These are phyloP conservation scores for Tiaroga cobitis DNA, from an alignment of 2,797 vertebrate species.

Conservation along the genomic window DNA sequence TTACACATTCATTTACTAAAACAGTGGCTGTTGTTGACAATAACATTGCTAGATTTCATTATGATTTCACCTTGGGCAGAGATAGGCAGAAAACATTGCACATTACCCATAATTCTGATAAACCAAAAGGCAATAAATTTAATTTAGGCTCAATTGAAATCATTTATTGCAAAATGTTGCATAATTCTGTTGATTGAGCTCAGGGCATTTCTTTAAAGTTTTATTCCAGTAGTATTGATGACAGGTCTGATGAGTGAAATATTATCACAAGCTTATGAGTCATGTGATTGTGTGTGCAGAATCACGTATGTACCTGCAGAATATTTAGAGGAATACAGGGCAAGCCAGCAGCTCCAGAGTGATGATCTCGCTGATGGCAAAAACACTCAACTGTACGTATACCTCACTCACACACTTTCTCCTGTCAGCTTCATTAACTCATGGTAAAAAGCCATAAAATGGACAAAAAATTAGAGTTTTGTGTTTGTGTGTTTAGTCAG, in stretches of 20 bases:
- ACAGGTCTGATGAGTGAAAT: constrained; percentile 52
- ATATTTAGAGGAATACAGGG: constrained; percentile 90
- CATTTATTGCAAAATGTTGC: background rate
- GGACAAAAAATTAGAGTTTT: background rate
- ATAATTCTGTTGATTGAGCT: background rate
- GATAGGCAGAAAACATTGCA: constrained; percentile 52
- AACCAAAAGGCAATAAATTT: constrained; percentile 26
- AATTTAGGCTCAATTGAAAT: background rate
- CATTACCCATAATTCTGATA: constrained; percentile 26
- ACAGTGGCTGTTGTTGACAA: constrained; percentile 61
- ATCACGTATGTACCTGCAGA: constrained; percentile 93
- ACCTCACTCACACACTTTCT: background rate
- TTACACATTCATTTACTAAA: constrained; percentile 59
- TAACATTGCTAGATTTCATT: constrained; percentile 17
- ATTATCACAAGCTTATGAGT: background rate
- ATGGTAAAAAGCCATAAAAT: background rate
- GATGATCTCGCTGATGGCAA: constrained; percentile 64
- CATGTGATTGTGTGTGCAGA: constrained; percentile 70
- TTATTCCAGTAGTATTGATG: constrained; percentile 51
- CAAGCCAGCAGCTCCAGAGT: constrained; percentile 75
- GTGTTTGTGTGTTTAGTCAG: constrained; percentile 68
- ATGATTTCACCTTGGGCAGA: constrained; percentile 64
- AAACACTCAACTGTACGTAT: constrained; percentile 5
- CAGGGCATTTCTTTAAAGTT: background rate
- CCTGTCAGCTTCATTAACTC: background rate